Base-by-base conservation (phyloP, 2,888 invertebrate species). In the Idaea aversata region DNA sequence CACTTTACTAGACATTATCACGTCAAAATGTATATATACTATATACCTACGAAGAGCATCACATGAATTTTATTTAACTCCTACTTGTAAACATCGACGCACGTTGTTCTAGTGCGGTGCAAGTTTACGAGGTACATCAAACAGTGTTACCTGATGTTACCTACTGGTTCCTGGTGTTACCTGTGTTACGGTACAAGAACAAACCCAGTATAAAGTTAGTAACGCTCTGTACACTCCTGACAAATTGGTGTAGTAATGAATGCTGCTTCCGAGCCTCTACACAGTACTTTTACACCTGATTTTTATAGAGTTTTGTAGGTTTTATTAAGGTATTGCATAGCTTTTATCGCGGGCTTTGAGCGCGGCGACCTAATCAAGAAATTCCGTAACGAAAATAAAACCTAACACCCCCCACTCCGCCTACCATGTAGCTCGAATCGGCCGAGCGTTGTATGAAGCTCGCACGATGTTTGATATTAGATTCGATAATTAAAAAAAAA, bases 161-260 rank as follows among this genome's bases (percentile, higher is more conserved):
- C 13, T 47, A 47, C 10, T 47, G 7, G 25, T 25, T 25, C 25
- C 47, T 47, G 47, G 13, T 47, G 47, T 47, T 47, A 47, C 47
- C 6, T 47, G 13, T 47, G 47, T 47, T 64, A 61, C 64, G 63
- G 62, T 63, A 70, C 70, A 70, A 74, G 73, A 71, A 71, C 70
- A 66, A 68, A 61, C 61, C 57, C 7, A 59, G 62, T 47, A 75
- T 73, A 75, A 79, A 78, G 81, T 80, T 77, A 74, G 74, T 72
- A 73, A 73, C 75, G 76, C 77, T 78, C 72, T 73, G 76, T 75
- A 77, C 75, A 75, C 77, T 72, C 72, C 77, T 81, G 84, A 86
- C 84, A 85, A 85, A 86, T 86, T 82, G 82, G 81, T 77, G 80
- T 80, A 77, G 83, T 84, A 85, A 85, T 83, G 84, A 84, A 80